Evolutionary conservation across 1,140 invertebrate species (phyloP), one percentile per base, ranked within the genome.

Genomic region (Drosophila lini): DNA sequence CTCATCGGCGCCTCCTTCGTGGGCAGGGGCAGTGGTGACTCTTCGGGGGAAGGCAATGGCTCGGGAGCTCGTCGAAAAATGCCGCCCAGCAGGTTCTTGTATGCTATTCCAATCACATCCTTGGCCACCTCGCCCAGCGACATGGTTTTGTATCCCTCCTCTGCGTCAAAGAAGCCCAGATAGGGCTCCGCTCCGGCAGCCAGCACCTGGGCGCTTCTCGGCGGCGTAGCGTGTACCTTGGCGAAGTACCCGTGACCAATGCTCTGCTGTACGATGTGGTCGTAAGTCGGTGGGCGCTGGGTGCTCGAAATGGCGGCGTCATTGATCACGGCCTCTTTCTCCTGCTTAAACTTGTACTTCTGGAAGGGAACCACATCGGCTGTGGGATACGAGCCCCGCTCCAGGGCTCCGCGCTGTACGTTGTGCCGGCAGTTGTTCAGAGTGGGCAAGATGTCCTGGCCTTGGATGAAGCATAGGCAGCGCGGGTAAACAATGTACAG

Each of bases 121-220:
- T 96, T 95, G 1, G 97, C 97, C 38, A 99, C 96, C 93, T 98
- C 68, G 95, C 95, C 47, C 97, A 94, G 34, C 95, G 94, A 95
- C 42, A 95, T 95, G 34, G 94, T 94, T 70, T 94, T 93, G 60
- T 96, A 94, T 74, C 97, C 97, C 95, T 98, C 97, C 36, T 97
- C 93, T 28, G 97, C 97, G 93, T 97, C 96, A 93, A 98, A 97
- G 92, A 98, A 98, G 13, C 96, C 97, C 74, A 98, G 81, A 93
- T 95, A 99, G 4, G 98, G 98, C 78, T 95, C 95, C 34, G 94
- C 94, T 3, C 98, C 98, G n/a, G 95, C 94, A 16, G 95, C 95
- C 19, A 98, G 86, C 50, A 98, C 95, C 36, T 97, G 93, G 64
- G 95, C 95, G 60, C 96, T 96, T 50, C 97, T 94, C 10, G 96